Conservation (phyloP, 2,888 invertebrate species). For the Craniophora ligustri region DNA sequence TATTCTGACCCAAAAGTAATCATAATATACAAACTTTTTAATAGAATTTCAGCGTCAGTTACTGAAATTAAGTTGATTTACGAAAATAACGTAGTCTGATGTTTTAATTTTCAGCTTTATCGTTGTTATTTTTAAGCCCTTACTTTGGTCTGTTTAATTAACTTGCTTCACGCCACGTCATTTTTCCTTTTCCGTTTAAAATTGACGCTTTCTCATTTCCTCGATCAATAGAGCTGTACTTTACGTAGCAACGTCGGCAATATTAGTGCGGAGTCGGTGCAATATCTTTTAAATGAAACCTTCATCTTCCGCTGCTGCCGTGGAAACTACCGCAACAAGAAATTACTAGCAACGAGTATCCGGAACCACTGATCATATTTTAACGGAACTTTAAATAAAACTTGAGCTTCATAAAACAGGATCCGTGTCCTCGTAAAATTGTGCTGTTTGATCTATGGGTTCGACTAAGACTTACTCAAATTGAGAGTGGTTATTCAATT, state of each 20-base stretch:
- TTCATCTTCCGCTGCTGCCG: slow-evolving; percentile 44
- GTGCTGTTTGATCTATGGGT: too few species aligned
- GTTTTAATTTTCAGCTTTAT: slow-evolving; percentile 23
- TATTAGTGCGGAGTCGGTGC: slow-evolving; percentile 46
- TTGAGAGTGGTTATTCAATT: too few species aligned
- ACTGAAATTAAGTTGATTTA: slow-evolving; percentile 2
- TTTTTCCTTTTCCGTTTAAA: slow-evolving; percentile 42
- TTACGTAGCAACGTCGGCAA: slow-evolving; percentile 24
- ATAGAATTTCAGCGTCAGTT: not conserved
- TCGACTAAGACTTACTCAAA: too few species aligned
- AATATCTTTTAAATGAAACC: slow-evolving; percentile 69
- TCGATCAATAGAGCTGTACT: slow-evolving; percentile 44
- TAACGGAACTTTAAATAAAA: slow-evolving; percentile 27
- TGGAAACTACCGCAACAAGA: slow-evolving; percentile 61
- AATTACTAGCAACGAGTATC: slow-evolving; percentile 53
- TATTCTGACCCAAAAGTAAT: slow-evolving; percentile 5
- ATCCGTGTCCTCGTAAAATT: not conserved
- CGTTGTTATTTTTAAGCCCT: slow-evolving; percentile 27
- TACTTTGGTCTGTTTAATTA: slow-evolving; percentile 32
- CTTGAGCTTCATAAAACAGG: slow-evolving; percentile 6
- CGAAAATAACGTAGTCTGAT: slow-evolving; percentile 4
- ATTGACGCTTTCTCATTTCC: slow-evolving; percentile 43
- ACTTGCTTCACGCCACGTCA: slow-evolving; percentile 26
- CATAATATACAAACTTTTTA: not conserved
- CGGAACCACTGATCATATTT: slow-evolving; percentile 32